These are phyloP conservation scores for Equus przewalskii DNA, from an alignment of 2,113 vertebrate genomes.

Conservation along the genomic window DNA sequence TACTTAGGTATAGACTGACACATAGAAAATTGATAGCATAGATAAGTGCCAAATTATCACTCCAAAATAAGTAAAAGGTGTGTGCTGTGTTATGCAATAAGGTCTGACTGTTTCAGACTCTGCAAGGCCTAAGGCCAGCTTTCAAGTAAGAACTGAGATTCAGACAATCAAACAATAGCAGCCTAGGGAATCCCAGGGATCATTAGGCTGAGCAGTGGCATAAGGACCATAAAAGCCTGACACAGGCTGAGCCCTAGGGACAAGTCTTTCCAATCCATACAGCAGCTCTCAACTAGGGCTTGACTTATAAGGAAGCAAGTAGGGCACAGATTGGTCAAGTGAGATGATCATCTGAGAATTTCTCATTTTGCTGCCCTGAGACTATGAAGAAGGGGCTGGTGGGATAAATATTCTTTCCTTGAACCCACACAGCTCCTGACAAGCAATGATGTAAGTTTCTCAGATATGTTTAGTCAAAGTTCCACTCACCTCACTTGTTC, in stretches of 20 bases:
- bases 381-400: background rate
- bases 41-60: background rate
- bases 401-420: background rate
- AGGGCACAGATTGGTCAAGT: background rate
- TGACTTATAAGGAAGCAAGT: slow-evolving; percentile 23
- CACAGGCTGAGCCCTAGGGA: background rate
- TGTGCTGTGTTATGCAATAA: background rate
- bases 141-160: background rate
- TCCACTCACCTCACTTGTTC: background rate
- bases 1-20: background rate
- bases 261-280: background rate
- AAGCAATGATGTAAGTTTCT: slow-evolving; percentile 65
- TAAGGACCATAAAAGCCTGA: background rate
- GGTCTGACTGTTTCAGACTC: background rate
- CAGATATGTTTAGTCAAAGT: background rate
- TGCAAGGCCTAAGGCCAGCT: background rate
- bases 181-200: slow-evolving; percentile 45
- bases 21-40: background rate
- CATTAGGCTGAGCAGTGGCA: slow-evolving; percentile 52
- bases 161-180: background rate
- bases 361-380: background rate
- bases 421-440: background rate
- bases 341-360: background rate
- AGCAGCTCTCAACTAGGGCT: background rate
- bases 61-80: background rate